These are phyloP conservation scores for Drosophila nikananu DNA, from an alignment of 1,140 invertebrate genomes.

Conservation along the genomic window DNA sequence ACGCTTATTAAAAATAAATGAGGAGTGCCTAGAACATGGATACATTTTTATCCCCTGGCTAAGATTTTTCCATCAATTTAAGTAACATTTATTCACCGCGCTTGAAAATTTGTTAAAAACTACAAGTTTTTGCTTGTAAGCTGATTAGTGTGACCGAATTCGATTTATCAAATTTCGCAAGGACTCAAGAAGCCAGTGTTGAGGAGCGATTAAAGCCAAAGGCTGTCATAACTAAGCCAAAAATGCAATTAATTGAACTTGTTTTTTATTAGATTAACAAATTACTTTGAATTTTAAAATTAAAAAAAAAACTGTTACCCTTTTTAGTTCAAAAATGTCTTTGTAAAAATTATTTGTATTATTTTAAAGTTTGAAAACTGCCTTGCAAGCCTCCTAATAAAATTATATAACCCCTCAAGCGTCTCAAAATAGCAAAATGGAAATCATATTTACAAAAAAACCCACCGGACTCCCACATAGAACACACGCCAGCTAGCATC, in stretches of 20 bases:
- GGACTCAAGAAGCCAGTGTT: background rate
- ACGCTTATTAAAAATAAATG: background rate
- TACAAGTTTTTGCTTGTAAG: no score
- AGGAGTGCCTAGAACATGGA: background rate
- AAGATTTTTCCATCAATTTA: no score
- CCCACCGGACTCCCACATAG: background rate
- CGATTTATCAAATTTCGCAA: background rate
- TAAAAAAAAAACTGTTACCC: no score
- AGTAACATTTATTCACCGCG: no score
- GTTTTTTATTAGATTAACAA: background rate
- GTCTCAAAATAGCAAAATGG: background rate
- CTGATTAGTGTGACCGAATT: background rate
- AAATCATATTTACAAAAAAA: constrained; percentile 11
- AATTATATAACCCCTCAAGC: background rate
- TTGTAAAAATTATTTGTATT: background rate
- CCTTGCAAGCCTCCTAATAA: background rate
- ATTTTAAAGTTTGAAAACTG: background rate
- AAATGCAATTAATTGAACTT: background rate
- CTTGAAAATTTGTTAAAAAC: no score
- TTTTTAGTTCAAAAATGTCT: background rate
- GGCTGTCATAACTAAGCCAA: no score
- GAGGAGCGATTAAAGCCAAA: no score
- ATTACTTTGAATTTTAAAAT: background rate
- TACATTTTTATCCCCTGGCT: background rate
- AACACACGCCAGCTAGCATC: constrained; percentile 20